Evolutionary conservation across 30 jellyfish, hydroid and myxozoan species (phyloP).

Genomic region (Cassiopea xamachana): DNA sequence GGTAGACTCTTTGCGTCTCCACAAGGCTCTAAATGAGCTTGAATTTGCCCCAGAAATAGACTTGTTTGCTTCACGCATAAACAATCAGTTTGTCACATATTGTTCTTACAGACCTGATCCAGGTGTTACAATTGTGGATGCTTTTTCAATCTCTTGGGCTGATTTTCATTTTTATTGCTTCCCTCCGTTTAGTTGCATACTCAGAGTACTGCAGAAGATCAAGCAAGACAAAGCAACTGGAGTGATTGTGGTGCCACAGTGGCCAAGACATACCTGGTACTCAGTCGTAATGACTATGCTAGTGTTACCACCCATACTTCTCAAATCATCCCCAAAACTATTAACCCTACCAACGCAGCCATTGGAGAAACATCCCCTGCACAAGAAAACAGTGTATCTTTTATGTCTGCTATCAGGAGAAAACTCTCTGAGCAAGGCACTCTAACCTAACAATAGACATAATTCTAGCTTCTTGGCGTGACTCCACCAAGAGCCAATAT

Average conservation of each 20-base stretch:
- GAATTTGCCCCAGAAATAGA: background rate
- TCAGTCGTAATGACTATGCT: background rate
- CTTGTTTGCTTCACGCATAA: background rate
- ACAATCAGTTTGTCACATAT: background rate
- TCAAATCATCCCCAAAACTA: background rate
- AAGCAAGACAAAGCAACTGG: background rate
- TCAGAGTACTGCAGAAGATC: background rate
- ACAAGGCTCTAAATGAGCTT: background rate
- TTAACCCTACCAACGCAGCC: background rate
- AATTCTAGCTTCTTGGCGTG: background rate
- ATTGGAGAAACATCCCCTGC: background rate
- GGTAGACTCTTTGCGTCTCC: constrained; percentile 13
- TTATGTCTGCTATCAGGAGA: background rate
- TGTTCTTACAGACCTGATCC: background rate
- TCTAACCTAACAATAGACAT: background rate
- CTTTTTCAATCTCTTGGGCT: background rate
- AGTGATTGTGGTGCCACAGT: background rate
- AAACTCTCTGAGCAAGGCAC: background rate
- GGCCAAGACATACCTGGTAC: background rate
- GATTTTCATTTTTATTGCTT: background rate
- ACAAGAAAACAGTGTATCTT: background rate
- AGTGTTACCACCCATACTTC: background rate
- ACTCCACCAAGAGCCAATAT: background rate
- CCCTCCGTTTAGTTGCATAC: background rate
- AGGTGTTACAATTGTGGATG: background rate